Evolutionary conservation across 2,113 vertebrate species (phyloP).

Genomic region (Alligator mississippiensis): DNA sequence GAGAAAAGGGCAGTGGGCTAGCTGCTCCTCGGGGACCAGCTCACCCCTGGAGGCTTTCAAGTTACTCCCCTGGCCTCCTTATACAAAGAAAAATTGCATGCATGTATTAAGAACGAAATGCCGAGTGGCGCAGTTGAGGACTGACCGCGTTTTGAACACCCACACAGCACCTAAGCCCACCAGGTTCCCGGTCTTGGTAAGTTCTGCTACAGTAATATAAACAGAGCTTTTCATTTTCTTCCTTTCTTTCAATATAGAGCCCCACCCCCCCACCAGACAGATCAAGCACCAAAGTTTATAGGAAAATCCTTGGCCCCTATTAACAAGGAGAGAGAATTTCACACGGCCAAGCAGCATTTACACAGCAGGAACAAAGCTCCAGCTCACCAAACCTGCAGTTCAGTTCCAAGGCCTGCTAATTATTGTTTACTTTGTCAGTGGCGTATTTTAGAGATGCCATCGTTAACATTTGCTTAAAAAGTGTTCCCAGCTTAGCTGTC

Average conservation of each 20-base stretch:
- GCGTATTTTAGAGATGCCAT: conserved; percentile 22
- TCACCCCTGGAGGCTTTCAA: background rate
- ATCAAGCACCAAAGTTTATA: background rate
- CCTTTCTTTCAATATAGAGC: background rate
- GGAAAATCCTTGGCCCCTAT: background rate
- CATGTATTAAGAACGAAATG: background rate
- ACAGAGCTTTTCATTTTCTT: no score
- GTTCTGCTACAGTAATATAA: background rate
- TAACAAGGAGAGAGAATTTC: background rate
- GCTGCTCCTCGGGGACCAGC: no score
- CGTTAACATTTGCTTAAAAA: conserved; percentile 25
- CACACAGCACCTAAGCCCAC: background rate
- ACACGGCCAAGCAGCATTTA: conserved; percentile 4
- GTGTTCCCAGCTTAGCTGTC: background rate
- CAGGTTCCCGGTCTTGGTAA: background rate
- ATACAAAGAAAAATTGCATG: background rate
- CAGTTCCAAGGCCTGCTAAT: conserved; percentile 34
- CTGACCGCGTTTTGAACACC: no score
- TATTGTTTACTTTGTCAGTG: conserved; percentile 41
- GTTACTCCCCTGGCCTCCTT: background rate
- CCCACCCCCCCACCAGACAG: background rate
- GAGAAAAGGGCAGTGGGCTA: no score
- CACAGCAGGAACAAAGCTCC: background rate
- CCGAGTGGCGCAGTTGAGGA: no score
- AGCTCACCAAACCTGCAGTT: background rate